phyloP scores from a whole-genome alignment of 2,888 invertebrate species.

The Eupeodes latifasciatus region DNA sequence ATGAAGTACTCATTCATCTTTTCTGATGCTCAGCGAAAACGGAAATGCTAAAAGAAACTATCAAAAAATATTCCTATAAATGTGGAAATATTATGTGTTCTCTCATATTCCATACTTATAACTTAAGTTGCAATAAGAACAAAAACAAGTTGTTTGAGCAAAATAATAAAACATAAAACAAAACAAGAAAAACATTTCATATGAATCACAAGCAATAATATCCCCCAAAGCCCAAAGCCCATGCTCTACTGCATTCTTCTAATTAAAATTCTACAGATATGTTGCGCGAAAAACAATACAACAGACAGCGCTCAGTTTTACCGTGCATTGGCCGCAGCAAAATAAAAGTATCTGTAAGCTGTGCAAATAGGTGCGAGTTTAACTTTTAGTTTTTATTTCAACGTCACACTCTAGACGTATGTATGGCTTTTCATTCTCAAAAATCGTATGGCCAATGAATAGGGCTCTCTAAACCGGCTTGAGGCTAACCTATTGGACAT shows the following conservation, averaged over 20 bases:
- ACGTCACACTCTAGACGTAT: neutral
- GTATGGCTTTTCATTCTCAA: conserved; percentile 5
- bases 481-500: conserved; percentile 22
- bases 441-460: conserved; percentile 14
- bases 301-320: neutral
- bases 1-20: conserved; percentile 6
- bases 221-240: conserved; percentile 3
- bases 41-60: conserved; percentile 19
- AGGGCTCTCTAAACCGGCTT: conserved; percentile 28
- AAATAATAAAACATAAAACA: conserved; percentile 23
- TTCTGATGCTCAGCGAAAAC: neutral
- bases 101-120: neutral
- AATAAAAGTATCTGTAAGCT: conserved; percentile 3
- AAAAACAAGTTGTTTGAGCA: neutral
- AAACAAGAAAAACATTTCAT: neutral
- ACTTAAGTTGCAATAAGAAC: neutral
- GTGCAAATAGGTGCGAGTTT: conserved; percentile 16
- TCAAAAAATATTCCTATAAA: neutral
- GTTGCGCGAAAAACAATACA: conserved; percentile 27
- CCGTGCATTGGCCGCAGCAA: conserved; percentile 26
- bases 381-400: conserved; percentile 32
- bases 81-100: neutral
- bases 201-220: conserved; percentile 44
- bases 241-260: conserved; percentile 50
- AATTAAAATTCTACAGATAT: conserved; percentile 67